phyloP scores from a whole-genome alignment of 2,797 vertebrate genomes.

The Chlorospingus semifuscus region DNA sequence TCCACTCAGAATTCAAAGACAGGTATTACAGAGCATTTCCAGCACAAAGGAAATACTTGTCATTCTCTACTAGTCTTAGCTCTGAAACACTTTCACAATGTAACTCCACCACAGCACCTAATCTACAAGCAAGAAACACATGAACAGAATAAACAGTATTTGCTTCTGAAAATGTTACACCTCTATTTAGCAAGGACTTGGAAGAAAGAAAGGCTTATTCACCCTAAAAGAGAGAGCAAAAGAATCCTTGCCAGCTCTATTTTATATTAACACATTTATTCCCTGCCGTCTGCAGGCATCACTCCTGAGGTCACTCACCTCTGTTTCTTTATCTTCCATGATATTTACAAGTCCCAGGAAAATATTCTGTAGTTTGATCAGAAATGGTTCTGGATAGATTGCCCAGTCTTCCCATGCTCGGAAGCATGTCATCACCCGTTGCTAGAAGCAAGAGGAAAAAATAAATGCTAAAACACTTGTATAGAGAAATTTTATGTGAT shows the following conservation, averaged over 20 bases:
- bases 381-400: slow-evolving; percentile 97
- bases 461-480: not conserved
- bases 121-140: not conserved
- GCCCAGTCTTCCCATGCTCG: slow-evolving; percentile 99
- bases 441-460: slow-evolving; percentile 76
- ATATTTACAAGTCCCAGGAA: slow-evolving; percentile 97
- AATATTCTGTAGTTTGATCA: slow-evolving; percentile 98
- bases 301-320: slow-evolving; percentile 61
- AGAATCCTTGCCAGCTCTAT: not conserved
- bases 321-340: slow-evolving; percentile 86
- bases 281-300: not conserved
- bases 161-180: not conserved
- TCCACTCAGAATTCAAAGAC: not conserved
- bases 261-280: not conserved
- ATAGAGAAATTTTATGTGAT: not conserved
- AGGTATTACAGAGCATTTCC: not conserved
- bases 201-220: not conserved
- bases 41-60: not conserved
- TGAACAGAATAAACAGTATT: not conserved
- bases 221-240: not conserved
- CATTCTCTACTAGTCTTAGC: not conserved
- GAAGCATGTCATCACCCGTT: slow-evolving; percentile 98
- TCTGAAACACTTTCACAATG: not conserved
- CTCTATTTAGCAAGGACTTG: not conserved
- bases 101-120: not conserved